phyloP scores from a whole-genome alignment of 1,140 invertebrate species.

The Bombus superbus region DNA sequence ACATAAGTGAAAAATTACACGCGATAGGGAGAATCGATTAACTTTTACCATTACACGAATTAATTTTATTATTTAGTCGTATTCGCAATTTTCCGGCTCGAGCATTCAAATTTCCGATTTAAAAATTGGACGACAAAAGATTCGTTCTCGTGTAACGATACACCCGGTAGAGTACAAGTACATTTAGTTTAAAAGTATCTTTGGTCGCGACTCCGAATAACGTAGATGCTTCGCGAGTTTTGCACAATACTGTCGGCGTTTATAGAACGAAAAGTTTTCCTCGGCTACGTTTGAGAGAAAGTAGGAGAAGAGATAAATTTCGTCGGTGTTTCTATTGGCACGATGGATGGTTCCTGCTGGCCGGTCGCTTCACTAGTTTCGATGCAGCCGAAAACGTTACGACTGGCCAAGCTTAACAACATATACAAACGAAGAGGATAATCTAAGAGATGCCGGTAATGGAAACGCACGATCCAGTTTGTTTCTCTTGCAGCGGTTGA shows the following conservation, averaged over 20 bases:
- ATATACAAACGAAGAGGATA: slow-evolving; percentile 7
- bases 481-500: not conserved
- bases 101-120: too few relatives aligned
- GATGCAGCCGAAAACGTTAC: not conserved
- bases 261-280: not conserved
- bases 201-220: not conserved
- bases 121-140: too few relatives aligned
- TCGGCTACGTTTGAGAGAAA: not conserved
- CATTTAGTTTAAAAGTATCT: too few relatives aligned
- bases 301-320: slow-evolving; percentile 10
- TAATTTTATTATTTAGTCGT: too few relatives aligned
- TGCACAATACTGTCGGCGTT: not conserved
- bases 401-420: slow-evolving; percentile 5
- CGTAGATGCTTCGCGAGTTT: not conserved
- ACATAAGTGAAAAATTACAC: too few relatives aligned
- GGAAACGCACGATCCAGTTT: slow-evolving; percentile 1
- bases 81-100: too few relatives aligned
- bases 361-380: not conserved
- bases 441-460: not conserved
- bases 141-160: too few relatives aligned
- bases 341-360: not conserved
- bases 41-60: too few relatives aligned
- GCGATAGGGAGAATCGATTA: too few relatives aligned
- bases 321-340: slow-evolving; percentile 24
- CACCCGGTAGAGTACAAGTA: too few relatives aligned